These are phyloP conservation scores for Agelas oroides DNA, from an alignment of 37 sponge, comb jelly and placozoan species.

Conservation along the genomic window DNA sequence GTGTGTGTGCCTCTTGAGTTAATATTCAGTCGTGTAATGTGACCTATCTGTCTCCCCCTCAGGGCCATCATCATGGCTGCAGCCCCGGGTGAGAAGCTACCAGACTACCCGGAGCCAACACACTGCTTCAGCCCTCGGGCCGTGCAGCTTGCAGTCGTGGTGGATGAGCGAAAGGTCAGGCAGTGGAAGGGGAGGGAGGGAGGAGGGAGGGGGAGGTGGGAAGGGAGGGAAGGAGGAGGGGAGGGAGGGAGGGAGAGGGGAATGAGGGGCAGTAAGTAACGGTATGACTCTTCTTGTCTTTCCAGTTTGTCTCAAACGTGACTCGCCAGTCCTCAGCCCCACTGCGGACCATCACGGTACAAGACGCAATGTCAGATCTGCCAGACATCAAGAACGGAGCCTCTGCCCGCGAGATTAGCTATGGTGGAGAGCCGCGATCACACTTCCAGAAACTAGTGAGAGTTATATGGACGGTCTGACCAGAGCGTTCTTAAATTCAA, in stretches of 20 bases:
- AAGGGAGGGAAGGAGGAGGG: too few relatives aligned
- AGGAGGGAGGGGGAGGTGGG: too few relatives aligned
- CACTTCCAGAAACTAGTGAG: constrained; percentile 90
- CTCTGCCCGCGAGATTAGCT: constrained; percentile 69
- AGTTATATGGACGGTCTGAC: too few relatives aligned
- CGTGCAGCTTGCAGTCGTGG: constrained; percentile 73
- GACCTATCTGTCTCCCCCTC: too few relatives aligned
- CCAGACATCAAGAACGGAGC: constrained; percentile 92
- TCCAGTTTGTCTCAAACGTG: constrained; percentile 71
- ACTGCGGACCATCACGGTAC: constrained; percentile 84
- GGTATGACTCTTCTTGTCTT: too few relatives aligned
- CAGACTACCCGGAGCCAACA: constrained; percentile 87
- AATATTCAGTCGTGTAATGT: too few relatives aligned
- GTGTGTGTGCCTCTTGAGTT: too few relatives aligned
- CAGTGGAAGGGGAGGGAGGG: too few relatives aligned
- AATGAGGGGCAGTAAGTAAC: too few relatives aligned
- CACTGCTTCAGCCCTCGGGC: constrained; percentile 87
- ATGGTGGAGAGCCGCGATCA: constrained; percentile 79
- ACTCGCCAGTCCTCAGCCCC: constrained; percentile 70
- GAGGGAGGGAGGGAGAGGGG: too few relatives aligned
- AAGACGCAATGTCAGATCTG: constrained; percentile 94
- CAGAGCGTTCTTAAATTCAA: too few relatives aligned
- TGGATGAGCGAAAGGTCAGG: constrained; percentile 81
- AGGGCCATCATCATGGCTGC: constrained; percentile 93
- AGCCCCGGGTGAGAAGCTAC: constrained; percentile 91